Base-by-base conservation (phyloP, 1,140 invertebrate genomes). In the Zeugodacus cucurbitae region DNA sequence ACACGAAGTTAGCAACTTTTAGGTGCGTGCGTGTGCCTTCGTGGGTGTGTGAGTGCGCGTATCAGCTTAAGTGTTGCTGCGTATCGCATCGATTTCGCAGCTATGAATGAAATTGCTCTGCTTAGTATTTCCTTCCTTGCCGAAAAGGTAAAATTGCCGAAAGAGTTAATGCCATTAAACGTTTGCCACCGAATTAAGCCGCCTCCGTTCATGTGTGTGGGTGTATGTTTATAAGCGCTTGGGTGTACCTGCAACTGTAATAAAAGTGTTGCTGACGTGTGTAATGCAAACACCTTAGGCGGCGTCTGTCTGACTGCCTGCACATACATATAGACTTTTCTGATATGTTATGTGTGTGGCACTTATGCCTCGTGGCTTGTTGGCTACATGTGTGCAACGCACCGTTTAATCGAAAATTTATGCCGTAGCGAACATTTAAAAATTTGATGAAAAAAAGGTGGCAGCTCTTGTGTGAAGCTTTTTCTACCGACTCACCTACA, bases 151-250 rank as follows among this genome's bases (percentile, higher is more conserved):
- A 44, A 74, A 37, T 74, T 82, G 74, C 11, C 22, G 41, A 82
- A 82, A 82, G 74, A 82, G 74, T 48, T 82, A 82, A 82, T 82
- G 74, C 41, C 41, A 48, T 82, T 82, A 82, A 82, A 22, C 8
- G 37, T 48, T 54, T 29, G 41, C 74, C 48, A 82, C 29, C 74
- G 41, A 26, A 82, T 82, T 67, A 74, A 74, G 34, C 58, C 14
- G 48, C 48, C 48, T 48, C 3, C 0, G 10, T 11, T 14, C 10
- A 14, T 1, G 14, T 17, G 14, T 20, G 48, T 54, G 48, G 14
- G 48, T 14, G 14, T 17, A 4, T 54, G 48, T 34, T 0, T 32
- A 29, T n/a, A 34, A 1, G 64, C n/a, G n/a, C 4, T 62, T 70
- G 64, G 29, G 14, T 26, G 64, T 17, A 26, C 8, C 64, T 32